Conservation (phyloP, 2,113 vertebrate species). For the Solea solea region DNA sequence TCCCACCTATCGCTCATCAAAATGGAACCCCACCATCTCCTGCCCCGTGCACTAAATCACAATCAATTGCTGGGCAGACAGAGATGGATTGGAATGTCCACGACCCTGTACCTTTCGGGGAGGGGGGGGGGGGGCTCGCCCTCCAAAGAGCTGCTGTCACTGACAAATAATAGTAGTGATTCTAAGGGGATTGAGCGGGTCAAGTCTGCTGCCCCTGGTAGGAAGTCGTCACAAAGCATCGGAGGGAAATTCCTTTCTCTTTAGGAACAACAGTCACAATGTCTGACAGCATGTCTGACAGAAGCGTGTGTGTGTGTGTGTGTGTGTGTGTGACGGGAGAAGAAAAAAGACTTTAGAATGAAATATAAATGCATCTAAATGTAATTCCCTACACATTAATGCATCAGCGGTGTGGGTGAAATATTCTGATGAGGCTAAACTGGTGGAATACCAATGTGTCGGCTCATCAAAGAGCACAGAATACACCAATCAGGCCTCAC, state of each 20-base stretch:
- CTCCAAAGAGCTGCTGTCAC: slow-evolving; percentile 75
- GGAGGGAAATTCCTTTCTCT: slow-evolving; percentile 71
- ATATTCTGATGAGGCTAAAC: background rate
- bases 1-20: slow-evolving; percentile 75
- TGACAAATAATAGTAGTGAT: slow-evolving; percentile 78
- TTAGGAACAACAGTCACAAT: slow-evolving; percentile 58
- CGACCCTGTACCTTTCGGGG: slow-evolving; percentile 71
- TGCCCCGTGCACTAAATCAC: slow-evolving; percentile 67
- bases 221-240: slow-evolving; percentile 75
- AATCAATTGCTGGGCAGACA: slow-evolving; percentile 76
- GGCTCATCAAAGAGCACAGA: background rate
- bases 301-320: slow-evolving; percentile 26
- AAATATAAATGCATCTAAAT: slow-evolving; percentile 20
- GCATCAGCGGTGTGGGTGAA: background rate
- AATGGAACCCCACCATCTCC: slow-evolving; percentile 69
- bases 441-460: background rate
- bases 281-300: slow-evolving; percentile 60
- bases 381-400: background rate
- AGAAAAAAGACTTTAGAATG: slow-evolving; percentile 5
- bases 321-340: too few relatives aligned
- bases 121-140: slow-evolving; percentile 24
- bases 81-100: slow-evolving; percentile 79
- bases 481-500: too few relatives aligned
- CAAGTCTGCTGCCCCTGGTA: slow-evolving; percentile 74
- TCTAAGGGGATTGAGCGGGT: slow-evolving; percentile 72